Base-by-base conservation (phyloP, 2,888 invertebrate species). In the Thyatira batis region DNA sequence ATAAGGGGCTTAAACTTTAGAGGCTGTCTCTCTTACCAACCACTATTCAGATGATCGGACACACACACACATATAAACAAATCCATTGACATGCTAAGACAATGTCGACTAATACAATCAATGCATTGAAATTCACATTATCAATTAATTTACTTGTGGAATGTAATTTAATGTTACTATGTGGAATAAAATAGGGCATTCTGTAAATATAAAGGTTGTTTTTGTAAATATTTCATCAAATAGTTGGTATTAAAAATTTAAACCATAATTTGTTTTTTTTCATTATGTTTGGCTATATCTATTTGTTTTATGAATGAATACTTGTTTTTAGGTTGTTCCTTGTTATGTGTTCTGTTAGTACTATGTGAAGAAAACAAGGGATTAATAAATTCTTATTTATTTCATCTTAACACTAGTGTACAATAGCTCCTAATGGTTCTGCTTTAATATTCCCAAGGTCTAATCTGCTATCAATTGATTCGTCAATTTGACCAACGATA, bases 401-500 rank as follows among this genome's bases (percentile, higher is more conserved):
- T 79, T 67, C 66, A 70, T 65, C 67, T 67, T 76, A 73, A 61
- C 56, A 60, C 68, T 78, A 97, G 89, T 97, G 97, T 62, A 94
- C 94, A 67, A 97, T 96, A 52, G 97, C 94, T 72, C 95, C 96
- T 61, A 97, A 85, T 0, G 97, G 97, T 85, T 97, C 97, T 50
- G 97, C 97, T 84, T 96, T 94, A 67, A 97, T 96, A 67, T 94
- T 95, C 23, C 95, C 93, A 69, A 97, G 93, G 82, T 97, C 97
- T 71, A 97, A 83, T 78, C 96, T 93, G 59, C 96, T 95, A 80
- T 97, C 97, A 67, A 97, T 93, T 59, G 95, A 95, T 78, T 97
- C 97, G 76, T 97, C 97, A 69, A 97, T 94, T 84, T 96, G 95
- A 44, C 97, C 97, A 59, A 97, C 95, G 45, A 97, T 95, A 3